These are phyloP conservation scores for Dermolepida albohirtum DNA, from an alignment of 2,888 invertebrate genomes.

Conservation along the genomic window DNA sequence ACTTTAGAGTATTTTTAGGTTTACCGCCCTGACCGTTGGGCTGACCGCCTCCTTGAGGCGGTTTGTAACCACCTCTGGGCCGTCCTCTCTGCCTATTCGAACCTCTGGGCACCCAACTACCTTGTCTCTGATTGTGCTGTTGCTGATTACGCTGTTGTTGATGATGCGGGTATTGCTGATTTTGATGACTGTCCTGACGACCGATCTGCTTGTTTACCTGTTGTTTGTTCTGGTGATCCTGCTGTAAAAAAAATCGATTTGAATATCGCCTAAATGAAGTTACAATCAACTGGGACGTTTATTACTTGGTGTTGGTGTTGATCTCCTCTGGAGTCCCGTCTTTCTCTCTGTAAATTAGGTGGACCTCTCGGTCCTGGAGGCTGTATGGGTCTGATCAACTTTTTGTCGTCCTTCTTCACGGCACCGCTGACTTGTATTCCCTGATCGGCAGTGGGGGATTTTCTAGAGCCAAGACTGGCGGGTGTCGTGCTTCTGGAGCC, in stretches of 20 bases:
- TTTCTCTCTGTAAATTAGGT: constrained; percentile 61
- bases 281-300: too few relatives aligned
- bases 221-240: constrained; percentile 40
- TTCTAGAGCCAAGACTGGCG: constrained; percentile 77
- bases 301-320: constrained; percentile 41
- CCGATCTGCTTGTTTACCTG: constrained; percentile 54
- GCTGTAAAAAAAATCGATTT: constrained; percentile 1
- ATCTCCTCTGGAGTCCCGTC: constrained; percentile 57
- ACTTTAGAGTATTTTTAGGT: constrained; percentile 83
- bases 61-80: constrained; percentile 55
- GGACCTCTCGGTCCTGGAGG: constrained; percentile 60
- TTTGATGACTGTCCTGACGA: constrained; percentile 62
- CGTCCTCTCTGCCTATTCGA: constrained; percentile 67
- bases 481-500: constrained; percentile 86
- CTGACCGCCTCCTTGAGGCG: constrained; percentile 49
- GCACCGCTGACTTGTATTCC: constrained; percentile 76
- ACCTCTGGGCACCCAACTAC: constrained; percentile 67
- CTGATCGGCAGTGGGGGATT: constrained; percentile 89
- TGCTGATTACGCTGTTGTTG: constrained; percentile 58
- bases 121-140: constrained; percentile 52
- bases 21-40: constrained; percentile 61
- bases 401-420: constrained; percentile 63
- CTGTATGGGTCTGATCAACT: constrained; percentile 59
- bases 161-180: constrained; percentile 52
- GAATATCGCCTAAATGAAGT: neutral